Conservation (phyloP, 1,140 invertebrate genomes). For the Drosophila equinoxialis region DNA sequence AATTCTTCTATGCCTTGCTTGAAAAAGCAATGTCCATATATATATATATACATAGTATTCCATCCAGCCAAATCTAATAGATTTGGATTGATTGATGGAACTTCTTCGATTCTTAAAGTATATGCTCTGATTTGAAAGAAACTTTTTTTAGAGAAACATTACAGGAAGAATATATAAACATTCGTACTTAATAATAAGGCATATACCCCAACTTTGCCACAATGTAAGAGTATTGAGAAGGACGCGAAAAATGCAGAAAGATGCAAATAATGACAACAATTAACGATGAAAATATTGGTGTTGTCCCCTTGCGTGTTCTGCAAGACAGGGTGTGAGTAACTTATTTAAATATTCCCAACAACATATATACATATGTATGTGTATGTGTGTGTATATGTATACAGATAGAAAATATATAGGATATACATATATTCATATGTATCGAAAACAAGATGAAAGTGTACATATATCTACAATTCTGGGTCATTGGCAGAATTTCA, state of each 20-base stretch:
- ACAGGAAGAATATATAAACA: no score
- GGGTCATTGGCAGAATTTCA: not conserved
- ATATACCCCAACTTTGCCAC: no score
- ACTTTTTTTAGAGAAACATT: no score
- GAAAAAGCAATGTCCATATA: no score
- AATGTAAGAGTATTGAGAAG: not conserved
- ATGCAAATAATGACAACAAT: conserved; percentile 65
- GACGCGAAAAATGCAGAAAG: conserved; percentile 53
- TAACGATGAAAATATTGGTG: conserved; percentile 39
- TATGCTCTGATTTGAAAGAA: no score
- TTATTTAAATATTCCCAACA: conserved; percentile 8
- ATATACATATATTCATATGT: not conserved
- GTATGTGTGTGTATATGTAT: no score
- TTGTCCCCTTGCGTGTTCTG: conserved; percentile 23
- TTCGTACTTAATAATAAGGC: no score
- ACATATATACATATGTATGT: not conserved
- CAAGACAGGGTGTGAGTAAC: not conserved
- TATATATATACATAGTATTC: no score
- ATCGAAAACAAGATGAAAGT: not conserved
- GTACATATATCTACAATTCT: not conserved
- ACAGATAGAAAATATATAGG: not conserved
- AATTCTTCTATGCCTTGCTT: no score
- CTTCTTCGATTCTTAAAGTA: no score
- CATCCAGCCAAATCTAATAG: no score
- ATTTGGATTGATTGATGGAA: no score